phyloP scores from a whole-genome alignment of 2,113 vertebrate species.

The Oncorhynchus keta region DNA sequence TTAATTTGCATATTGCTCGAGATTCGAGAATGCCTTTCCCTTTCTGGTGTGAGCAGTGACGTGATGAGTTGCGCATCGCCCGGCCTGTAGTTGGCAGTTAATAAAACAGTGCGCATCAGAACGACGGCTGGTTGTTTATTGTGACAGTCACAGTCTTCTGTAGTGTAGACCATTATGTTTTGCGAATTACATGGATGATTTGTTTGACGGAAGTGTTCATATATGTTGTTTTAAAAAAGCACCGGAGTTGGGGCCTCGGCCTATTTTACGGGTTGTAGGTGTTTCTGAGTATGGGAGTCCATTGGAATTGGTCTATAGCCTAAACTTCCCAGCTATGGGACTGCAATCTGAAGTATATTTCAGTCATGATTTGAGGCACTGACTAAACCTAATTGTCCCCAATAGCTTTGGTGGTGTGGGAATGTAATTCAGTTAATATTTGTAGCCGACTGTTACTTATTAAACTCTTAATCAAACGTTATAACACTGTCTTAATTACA shows the following conservation, averaged over 20 bases:
- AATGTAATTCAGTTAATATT: too few relatives aligned
- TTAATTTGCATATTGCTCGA: constrained; percentile 18
- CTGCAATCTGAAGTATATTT: too few relatives aligned
- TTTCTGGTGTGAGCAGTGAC: background rate
- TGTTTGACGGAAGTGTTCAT: background rate
- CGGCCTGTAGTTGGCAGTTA: background rate
- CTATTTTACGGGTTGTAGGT: background rate
- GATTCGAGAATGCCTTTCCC: constrained; percentile 3
- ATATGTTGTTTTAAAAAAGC: background rate
- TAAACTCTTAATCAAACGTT: too few relatives aligned
- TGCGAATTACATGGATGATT: background rate
- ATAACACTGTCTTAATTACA: too few relatives aligned
- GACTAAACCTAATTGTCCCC: too few relatives aligned
- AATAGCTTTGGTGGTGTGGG: too few relatives aligned
- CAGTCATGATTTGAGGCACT: too few relatives aligned
- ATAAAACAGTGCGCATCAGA: background rate
- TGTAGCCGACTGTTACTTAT: too few relatives aligned
- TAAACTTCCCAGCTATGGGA: too few relatives aligned
- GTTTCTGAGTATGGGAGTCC: background rate
- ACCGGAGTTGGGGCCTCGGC: background rate
- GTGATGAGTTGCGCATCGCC: background rate
- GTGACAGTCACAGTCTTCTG: background rate
- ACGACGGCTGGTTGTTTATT: background rate
- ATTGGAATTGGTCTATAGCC: too few relatives aligned
- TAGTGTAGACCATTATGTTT: background rate